A percentile compares a stretch with the other conserved stretches of the same genome.
Conservation (phyloP, 2,113 vertebrate species). For the Scopus umbretta region DNA sequence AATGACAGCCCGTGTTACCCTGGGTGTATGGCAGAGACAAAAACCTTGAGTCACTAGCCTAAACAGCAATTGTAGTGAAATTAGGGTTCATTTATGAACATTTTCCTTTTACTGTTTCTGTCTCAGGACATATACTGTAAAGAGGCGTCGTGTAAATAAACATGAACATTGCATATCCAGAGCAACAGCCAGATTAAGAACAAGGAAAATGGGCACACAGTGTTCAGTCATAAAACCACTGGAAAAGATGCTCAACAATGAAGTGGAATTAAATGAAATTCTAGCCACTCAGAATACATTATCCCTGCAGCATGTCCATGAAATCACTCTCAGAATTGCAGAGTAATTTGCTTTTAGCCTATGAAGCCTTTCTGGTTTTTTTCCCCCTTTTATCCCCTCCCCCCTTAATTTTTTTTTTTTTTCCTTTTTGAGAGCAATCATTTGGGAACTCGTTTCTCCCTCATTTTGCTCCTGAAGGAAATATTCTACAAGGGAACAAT, state of each 20-base stretch:
- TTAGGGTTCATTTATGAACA: neutral
- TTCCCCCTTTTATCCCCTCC: neutral
- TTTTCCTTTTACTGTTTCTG: neutral
- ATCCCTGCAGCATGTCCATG: conserved; percentile 62
- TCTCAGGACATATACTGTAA: neutral
- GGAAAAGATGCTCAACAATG: conserved; percentile 61
- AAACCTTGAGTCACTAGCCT: neutral
- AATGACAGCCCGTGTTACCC: neutral
- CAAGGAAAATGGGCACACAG: conserved; percentile 3
- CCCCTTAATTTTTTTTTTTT: neutral
- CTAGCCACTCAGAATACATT: conserved; percentile 70
- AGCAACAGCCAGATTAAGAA: neutral
- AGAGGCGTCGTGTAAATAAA: neutral
- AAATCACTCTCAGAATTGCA: conserved; percentile 63
- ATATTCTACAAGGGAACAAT: conserved; percentile 28
- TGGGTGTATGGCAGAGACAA: neutral
- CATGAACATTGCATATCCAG: neutral
- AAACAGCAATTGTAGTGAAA: neutral
- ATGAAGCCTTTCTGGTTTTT: conserved; percentile 13
- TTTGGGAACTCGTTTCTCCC: conserved; percentile 34
- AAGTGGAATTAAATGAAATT: conserved; percentile 68
- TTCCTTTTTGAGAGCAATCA: conserved; percentile 4
- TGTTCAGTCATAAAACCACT: conserved; percentile 30
- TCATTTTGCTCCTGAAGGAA: conserved; percentile 37
- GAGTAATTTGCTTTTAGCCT: conserved; percentile 67